A percentile compares a stretch with the other conserved stretches of the same genome.
These are phyloP conservation scores for Zaprionus lachaisei DNA, from an alignment of 1,140 invertebrate species.

Conservation along the genomic window DNA sequence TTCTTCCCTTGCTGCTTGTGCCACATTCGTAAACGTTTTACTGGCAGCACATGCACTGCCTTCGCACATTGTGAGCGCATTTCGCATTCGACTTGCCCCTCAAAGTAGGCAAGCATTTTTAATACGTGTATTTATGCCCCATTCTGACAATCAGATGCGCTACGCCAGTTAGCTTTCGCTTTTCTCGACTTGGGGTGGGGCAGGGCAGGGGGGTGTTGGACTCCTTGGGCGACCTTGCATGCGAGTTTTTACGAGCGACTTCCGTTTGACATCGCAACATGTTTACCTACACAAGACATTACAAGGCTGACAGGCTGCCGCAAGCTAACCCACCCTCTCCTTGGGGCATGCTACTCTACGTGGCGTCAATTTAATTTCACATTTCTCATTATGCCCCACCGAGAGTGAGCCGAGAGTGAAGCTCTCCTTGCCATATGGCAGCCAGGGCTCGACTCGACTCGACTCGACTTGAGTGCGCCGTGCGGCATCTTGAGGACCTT, in stretches of 20 bases:
- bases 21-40: slow-evolving; percentile 12
- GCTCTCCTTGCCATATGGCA: slow-evolving; percentile 32
- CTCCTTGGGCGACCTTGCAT: slow-evolving; percentile 12
- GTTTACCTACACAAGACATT: slow-evolving; percentile 82
- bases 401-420: slow-evolving; percentile 15
- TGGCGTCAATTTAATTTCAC: slow-evolving; percentile 80
- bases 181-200: not conserved
- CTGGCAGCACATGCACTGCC: not conserved
- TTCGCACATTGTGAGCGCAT: slow-evolving; percentile 9
- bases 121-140: slow-evolving; percentile 49
- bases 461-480: not conserved
- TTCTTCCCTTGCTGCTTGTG: not conserved
- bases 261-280: slow-evolving; percentile 74
- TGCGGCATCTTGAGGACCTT: slow-evolving; percentile 11
- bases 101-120: slow-evolving; percentile 65
- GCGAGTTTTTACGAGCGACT: slow-evolving; percentile 77
- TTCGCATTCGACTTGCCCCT: slow-evolving; percentile 10
- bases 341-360: slow-evolving; percentile 43
- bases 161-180: slow-evolving; percentile 39
- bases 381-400: slow-evolving; percentile 79
- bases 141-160: slow-evolving; percentile 49
- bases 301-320: slow-evolving; percentile 59
- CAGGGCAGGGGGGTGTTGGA: not conserved
- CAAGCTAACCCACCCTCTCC: slow-evolving; percentile 3
- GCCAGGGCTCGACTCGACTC: slow-evolving; percentile 4